These are phyloP conservation scores for Dermatemys mawii DNA, from an alignment of 2,113 vertebrate genomes.

Conservation along the genomic window DNA sequence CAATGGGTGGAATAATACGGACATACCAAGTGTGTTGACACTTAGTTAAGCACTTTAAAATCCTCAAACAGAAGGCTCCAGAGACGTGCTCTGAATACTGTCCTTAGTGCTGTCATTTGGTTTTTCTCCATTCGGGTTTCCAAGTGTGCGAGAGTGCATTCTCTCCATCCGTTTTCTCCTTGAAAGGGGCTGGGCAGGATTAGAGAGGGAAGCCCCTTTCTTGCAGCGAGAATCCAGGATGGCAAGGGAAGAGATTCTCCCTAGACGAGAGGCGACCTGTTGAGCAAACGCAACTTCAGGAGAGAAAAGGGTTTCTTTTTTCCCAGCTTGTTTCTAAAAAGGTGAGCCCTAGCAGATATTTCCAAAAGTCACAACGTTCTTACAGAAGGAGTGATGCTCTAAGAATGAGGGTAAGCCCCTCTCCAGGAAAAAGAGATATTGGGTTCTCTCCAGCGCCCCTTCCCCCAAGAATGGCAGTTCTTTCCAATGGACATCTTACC, in stretches of 20 bases:
- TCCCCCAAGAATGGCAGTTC: background rate
- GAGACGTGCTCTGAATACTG: background rate
- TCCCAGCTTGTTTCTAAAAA: background rate
- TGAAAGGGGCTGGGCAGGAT: background rate
- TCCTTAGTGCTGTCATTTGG: too few relatives aligned
- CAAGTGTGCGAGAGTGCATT: background rate
- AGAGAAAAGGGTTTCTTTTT: background rate
- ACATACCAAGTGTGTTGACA: background rate
- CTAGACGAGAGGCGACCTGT: background rate
- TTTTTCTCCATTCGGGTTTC: background rate
- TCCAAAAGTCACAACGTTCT: background rate
- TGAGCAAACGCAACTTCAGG: accelerated
- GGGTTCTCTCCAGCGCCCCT: background rate
- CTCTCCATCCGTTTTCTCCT: background rate
- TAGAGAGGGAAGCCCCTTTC: background rate
- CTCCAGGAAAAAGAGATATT: background rate
- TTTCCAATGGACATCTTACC: background rate
- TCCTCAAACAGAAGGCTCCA: background rate
- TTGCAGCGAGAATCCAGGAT: background rate
- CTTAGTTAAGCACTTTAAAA: background rate
- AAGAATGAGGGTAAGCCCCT: background rate
- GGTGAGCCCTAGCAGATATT: accelerated
- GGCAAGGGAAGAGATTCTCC: background rate
- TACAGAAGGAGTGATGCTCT: background rate
- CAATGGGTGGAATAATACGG: background rate